Evolutionary conservation across 2,797 vertebrate genomes (phyloP), one percentile per base, ranked within the genome.

Genomic region (Ptychadena robeensis): DNA sequence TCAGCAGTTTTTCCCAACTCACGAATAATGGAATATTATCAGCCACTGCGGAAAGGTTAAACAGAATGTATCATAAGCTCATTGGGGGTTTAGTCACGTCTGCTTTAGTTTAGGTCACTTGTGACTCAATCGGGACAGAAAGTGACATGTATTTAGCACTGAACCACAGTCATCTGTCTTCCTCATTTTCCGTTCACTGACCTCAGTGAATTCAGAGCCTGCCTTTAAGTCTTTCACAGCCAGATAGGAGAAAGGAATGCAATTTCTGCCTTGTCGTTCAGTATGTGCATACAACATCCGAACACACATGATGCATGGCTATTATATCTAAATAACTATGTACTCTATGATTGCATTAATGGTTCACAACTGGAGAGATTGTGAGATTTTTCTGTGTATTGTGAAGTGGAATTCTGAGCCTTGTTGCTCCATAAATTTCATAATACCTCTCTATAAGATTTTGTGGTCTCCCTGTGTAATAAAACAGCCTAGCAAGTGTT

Each of bases 81-180:
- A 82, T 82, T 76, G 64, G 32, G 59, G 40, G 75, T 79, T 83
- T 83, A 73, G 75, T 73, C 69, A 79, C 63, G 69, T 79, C 48
- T 71, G 32, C 66, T 65, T 80, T 83, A 35, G 64, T 77, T 77
- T 82, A 76, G 73, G 73, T 82, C 67, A 82, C 76, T 78, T 64
- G 82, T 83, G 82, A 67, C 74, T 83, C 82, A 83, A 79, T 83
- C 75, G 22, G 74, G 69, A 66, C 22, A n/a, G 69, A 73, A 73
- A 73, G 59, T 79, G 68, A 83, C 82, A 79, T 73, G 75, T 67
- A 79, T 79, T 83, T 79, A 79, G 69, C n/a, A n/a, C 59, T 64
- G 28, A 64, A 77, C 81, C 59, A 48, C 57, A 71, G 59, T 78
- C 73, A 82, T 72, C 81, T 71, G 67, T 82, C 73, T 77, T 82